Evolutionary conservation across 2,888 invertebrate genomes (phyloP), one percentile per base, ranked within the genome.

Genomic region (Glyphotaelius pellucidus): DNA sequence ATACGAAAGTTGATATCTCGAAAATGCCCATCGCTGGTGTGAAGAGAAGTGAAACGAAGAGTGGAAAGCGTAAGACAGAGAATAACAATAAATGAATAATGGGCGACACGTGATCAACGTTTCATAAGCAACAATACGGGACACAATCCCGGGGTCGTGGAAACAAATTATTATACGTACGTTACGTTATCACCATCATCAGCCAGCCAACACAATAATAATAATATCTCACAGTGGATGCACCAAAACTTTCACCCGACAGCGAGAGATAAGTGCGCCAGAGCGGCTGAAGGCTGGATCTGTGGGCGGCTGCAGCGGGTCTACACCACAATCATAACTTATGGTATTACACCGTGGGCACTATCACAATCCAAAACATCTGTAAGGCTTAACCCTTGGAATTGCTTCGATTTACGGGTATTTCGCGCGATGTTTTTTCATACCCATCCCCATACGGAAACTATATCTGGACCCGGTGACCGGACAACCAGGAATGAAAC

Each of bases 181-280:
- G 83, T 32, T 35, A 35, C 83, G 83, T 83, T 83, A 83, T 83
- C 83, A 38, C 83, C 19, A 83, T 83, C 83, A 83, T 83, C 83
- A 11, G 15, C 35, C 83, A 11, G 15, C 35, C 31, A 32, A 83
- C 38, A 83, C 19, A 15, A 83, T 35, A 35, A 35, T 35, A 35
- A 83, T 25, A 83, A 35, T 83, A 83, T 38, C 83, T 38, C 83
- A 83, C 83, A 83, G 38, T 35, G 83, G 83, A 83, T 83, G 35
- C 35, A 35, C 83, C 83, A 25, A 25, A 35, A 83, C 83, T 83
- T 83, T 83, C 83, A 83, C 83, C 52, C 83, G 83, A 31, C 25
- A 83, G 32, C 35, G 35, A 31, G 35, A 15, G 81, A 83, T 32
- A 32, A 35, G 31, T 32, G 83, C 83, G 83, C 83, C 31, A 83